These are phyloP conservation scores for Momotus momota DNA, from an alignment of 2,797 vertebrate genomes.

Conservation along the genomic window DNA sequence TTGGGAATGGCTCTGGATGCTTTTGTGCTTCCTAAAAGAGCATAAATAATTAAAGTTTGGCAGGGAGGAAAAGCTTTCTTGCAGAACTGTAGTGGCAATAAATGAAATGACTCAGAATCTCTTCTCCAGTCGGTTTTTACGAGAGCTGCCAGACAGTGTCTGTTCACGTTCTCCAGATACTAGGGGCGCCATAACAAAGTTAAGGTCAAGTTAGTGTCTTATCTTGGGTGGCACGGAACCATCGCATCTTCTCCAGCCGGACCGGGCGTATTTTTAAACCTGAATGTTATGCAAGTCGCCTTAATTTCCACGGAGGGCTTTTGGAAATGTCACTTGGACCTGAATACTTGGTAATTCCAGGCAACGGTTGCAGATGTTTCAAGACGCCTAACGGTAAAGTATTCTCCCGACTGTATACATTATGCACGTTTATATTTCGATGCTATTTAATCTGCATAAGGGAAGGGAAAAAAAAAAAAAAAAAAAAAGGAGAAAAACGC, in stretches of 20 bases:
- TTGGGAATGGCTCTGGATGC: slow-evolving; percentile 72
- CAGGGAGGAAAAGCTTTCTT: slow-evolving; percentile 86
- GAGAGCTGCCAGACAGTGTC: slow-evolving; percentile 86
- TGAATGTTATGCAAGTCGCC: not conserved
- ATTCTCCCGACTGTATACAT: not conserved
- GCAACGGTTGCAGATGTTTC: slow-evolving; percentile 58
- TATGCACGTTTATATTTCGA: not conserved
- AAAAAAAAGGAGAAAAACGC: accelerated
- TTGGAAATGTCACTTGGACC: slow-evolving; percentile 67
- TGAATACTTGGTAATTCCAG: slow-evolving; percentile 38
- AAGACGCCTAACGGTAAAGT: slow-evolving; percentile 78
- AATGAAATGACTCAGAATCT: slow-evolving; percentile 88
- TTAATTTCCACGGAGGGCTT: slow-evolving; percentile 39
- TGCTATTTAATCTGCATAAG: not conserved
- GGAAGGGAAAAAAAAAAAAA: too few relatives aligned
- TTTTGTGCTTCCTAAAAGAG: slow-evolving; percentile 83
- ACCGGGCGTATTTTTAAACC: slow-evolving; percentile 21
- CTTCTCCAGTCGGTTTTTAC: slow-evolving; percentile 86
- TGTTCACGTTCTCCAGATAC: slow-evolving; percentile 87
- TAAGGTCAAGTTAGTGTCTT: slow-evolving; percentile 99
- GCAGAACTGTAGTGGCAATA: slow-evolving; percentile 87
- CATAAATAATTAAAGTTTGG: slow-evolving; percentile 88
- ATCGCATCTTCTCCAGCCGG: slow-evolving; percentile 71
- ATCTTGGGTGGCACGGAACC: slow-evolving; percentile 83
- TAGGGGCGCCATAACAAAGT: slow-evolving; percentile 95